Percentiles rank a stretch among this genome's conserved stretches.
Conservation (phyloP, 2,113 vertebrate species). For the Calypte anna region DNA sequence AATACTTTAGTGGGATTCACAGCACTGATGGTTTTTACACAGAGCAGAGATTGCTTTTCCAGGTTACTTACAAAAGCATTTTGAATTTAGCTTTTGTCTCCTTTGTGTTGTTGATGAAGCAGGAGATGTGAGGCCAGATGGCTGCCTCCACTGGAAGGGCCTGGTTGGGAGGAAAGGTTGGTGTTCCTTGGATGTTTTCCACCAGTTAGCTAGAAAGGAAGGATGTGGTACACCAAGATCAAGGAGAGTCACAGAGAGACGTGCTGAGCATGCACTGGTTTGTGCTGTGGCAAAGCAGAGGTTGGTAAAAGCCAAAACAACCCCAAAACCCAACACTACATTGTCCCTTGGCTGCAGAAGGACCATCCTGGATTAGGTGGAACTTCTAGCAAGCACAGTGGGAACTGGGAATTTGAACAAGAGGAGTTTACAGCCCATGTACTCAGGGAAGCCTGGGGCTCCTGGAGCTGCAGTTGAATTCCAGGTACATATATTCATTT, state of each 20-base stretch:
- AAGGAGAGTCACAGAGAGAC: too few relatives aligned
- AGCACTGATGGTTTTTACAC: not conserved
- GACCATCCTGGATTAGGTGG: not conserved
- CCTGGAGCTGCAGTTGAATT: not conserved
- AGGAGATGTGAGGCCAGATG: not conserved
- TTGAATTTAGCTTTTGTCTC: not conserved
- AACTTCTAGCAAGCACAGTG: not conserved
- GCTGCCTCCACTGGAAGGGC: not conserved
- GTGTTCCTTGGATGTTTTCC: not conserved
- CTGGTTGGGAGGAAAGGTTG: not conserved
- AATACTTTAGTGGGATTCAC: not conserved
- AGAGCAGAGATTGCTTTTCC: not conserved
- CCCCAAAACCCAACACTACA: not conserved
- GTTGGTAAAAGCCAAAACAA: not conserved
- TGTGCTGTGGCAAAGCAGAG: not conserved
- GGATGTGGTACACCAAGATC: not conserved
- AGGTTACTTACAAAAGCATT: not conserved
- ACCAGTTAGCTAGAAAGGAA: not conserved
- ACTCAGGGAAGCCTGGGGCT: not conserved
- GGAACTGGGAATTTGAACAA: not conserved
- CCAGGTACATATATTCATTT: not conserved
- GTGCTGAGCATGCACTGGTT: accelerated
- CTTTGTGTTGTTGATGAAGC: not conserved
- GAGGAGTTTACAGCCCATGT: not conserved
- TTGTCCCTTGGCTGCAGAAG: not conserved